phyloP scores from a whole-genome alignment of 2,888 invertebrate species.

The Polydesmus complanatus region DNA sequence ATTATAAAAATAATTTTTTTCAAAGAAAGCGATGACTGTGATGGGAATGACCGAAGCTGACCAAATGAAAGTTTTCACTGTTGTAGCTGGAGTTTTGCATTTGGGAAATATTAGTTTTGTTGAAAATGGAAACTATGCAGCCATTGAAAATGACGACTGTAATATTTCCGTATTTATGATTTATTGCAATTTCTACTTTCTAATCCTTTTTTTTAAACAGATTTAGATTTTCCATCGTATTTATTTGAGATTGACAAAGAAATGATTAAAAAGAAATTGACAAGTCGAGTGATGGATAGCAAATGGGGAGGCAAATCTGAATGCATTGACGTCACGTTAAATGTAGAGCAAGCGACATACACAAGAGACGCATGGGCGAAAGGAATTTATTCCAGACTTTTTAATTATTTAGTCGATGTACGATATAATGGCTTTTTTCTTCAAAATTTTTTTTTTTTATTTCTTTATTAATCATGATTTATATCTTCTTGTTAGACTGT shows the following conservation, averaged over 20 bases:
- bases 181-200: not conserved
- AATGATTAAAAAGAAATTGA: conserved; percentile 42
- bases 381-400: conserved; percentile 47
- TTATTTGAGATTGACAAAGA: conserved; percentile 44
- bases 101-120: conserved; percentile 47
- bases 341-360: conserved; percentile 48
- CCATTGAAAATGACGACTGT: conserved; percentile 43
- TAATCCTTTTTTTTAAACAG: conserved; percentile 30
- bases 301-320: conserved; percentile 52
- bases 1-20: conserved; percentile 3
- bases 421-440: not conserved
- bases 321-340: conserved; percentile 47
- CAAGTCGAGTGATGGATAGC: conserved; percentile 47
- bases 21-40: conserved; percentile 44
- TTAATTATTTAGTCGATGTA: conserved; percentile 45
- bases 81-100: conserved; percentile 48
- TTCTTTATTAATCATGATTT: not conserved
- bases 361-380: conserved; percentile 50
- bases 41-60: conserved; percentile 43
- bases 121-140: conserved; percentile 43
- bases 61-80: conserved; percentile 40
- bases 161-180: conserved; percentile 25
- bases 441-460: conserved; percentile 14
- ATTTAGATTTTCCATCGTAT: conserved; percentile 45
- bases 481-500: conserved; percentile 37